Evolutionary conservation across 1,140 invertebrate genomes (phyloP), one percentile per base, ranked within the genome.

Genomic region (Drosophila ficusphila): DNA sequence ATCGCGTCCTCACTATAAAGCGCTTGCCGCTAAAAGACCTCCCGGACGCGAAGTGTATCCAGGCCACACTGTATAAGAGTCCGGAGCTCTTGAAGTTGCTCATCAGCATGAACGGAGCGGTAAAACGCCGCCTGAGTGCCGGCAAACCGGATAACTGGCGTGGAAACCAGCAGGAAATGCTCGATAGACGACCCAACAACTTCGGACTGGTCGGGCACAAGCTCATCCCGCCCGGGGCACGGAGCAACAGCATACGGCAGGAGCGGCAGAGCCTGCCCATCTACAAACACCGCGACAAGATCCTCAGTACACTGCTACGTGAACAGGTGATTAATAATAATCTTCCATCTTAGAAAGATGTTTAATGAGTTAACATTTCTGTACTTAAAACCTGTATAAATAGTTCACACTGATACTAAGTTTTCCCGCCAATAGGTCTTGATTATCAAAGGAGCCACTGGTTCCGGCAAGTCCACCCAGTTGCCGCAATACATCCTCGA

Each of bases 401-500:
- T n/a, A n/a, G n/a, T n/a, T n/a, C n/a, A n/a, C 2, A n/a, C 19
- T 42, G 19, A 41, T 34, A 54, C 14, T 12, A 11, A 5, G 23
- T 2, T 11, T 44, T 3, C 1, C 7, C 7, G 4, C 14, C n/a
- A n/a, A n/a, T n/a, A 91, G 88, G 81, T 93, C 8, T 77, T 93
- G 12, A 92, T 97, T 64, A 94, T 98, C 34, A 94, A 94, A 41
- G 96, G 96, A 11, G 95, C 96, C 65, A 97, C 97, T 0, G 97
- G 97, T 1, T 97, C 95, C 21, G 97, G 97, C 1, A 98, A 98
- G 93, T 97, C 97, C 0, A 98, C 97, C 0, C 97, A 98, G 92
- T 92, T 98, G 11, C 97, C 97, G 0, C 98, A 99, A 82, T 97
- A 96, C 88, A 94, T 99, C 60, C 91, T 99, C 34, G 97, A 99